Conservation (phyloP, 2,888 invertebrate genomes). For the Euzetes globulus region DNA sequence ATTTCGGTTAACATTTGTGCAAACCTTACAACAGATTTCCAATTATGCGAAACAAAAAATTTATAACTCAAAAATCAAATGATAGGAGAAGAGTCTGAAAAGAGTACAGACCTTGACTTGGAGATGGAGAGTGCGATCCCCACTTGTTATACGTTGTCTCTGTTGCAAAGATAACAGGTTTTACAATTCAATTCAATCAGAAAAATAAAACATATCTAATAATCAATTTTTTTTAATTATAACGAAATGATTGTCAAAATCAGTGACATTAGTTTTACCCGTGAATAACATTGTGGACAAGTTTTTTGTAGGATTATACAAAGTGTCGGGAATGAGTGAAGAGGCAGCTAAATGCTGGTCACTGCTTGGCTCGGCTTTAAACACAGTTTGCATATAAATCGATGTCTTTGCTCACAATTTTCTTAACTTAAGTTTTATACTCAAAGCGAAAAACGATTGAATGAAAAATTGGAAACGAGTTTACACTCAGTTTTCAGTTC, state of each 20-base stretch:
- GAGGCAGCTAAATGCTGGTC: constrained; percentile 23
- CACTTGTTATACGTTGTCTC: constrained; percentile 80
- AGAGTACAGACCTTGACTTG: constrained; percentile 39
- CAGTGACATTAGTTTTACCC: not conserved
- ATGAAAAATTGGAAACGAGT: not conserved
- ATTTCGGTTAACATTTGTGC: not conserved
- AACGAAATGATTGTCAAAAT: too few species aligned
- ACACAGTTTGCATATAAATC: constrained; percentile 20
- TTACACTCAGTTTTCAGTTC: not conserved
- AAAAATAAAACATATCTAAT: not conserved
- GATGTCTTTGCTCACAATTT: not conserved
- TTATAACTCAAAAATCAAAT: not conserved
- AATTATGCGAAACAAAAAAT: not conserved
- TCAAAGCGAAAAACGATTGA: not conserved
- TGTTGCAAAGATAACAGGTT: constrained; percentile 47
- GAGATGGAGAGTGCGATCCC: constrained; percentile 46
- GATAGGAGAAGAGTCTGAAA: not conserved
- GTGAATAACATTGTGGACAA: constrained; percentile 17
- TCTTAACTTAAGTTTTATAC: not conserved
- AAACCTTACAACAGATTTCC: not conserved
- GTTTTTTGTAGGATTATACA: constrained; percentile 16
- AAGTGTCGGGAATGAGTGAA: constrained; percentile 1
- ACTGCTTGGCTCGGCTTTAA: not conserved
- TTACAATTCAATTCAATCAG: too few species aligned
- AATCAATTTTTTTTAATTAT: too few species aligned